These are phyloP conservation scores for Speoplatyrhinus poulsoni DNA, from an alignment of 2,113 vertebrate species.

Conservation along the genomic window DNA sequence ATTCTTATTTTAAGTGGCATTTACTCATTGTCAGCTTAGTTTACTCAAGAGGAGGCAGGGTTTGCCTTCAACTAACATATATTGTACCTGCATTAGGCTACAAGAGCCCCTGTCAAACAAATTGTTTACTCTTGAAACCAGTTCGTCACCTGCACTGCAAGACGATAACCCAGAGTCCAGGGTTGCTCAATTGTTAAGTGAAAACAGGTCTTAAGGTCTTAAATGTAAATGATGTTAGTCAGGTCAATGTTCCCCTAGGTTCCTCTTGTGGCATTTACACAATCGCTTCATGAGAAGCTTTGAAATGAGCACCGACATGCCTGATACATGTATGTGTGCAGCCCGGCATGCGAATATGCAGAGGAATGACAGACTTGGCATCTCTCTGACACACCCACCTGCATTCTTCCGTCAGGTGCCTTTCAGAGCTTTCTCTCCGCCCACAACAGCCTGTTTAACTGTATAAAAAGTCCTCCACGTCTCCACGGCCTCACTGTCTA, in stretches of 20 bases:
- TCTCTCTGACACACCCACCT: conserved; percentile 37
- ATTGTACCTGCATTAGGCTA: not conserved
- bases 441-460: not conserved
- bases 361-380: not conserved
- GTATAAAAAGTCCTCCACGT: conserved; percentile 44
- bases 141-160: not conserved
- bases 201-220: not conserved
- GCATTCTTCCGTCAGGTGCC: not conserved
- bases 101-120: not conserved
- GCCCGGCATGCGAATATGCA: not conserved
- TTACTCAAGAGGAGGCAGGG: conserved; percentile 9
- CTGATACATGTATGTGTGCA: too few species aligned
- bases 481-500: conserved; percentile 55
- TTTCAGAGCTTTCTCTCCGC: conserved; percentile 3
- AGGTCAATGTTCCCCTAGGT: too few species aligned
- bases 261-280: too few species aligned
- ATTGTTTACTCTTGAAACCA: conserved; percentile 15
- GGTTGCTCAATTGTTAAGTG: not conserved
- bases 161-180: not conserved
- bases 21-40: not conserved
- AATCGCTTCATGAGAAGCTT: too few species aligned
- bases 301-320: too few species aligned
- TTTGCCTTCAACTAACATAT: not conserved
- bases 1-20: not conserved
- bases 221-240: too few species aligned